These are phyloP conservation scores for Leptosomus discolor DNA, from an alignment of 2,113 vertebrate genomes.

Conservation along the genomic window DNA sequence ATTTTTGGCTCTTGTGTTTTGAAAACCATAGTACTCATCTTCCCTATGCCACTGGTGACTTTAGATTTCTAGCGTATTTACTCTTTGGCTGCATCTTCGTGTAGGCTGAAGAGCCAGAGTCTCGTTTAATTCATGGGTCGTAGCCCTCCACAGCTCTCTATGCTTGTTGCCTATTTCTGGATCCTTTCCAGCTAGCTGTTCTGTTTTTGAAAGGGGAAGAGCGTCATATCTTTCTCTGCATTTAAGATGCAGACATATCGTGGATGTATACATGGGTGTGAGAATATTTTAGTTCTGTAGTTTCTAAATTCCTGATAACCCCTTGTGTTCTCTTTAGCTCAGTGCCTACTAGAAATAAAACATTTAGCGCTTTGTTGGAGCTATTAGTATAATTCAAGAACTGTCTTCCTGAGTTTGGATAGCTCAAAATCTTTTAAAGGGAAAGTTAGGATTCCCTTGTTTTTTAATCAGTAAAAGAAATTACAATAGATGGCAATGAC, in stretches of 20 bases:
- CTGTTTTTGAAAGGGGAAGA: neutral
- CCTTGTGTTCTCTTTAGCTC: neutral
- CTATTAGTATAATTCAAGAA: neutral
- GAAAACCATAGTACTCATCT: fast-evolving
- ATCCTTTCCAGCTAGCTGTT: neutral
- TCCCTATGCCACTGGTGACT: fast-evolving
- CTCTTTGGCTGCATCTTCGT: neutral
- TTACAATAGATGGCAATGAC: neutral
- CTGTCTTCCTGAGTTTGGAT: neutral
- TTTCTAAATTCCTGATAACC: neutral
- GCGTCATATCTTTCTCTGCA: fast-evolving
- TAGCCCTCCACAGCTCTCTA: neutral
- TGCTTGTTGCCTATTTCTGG: neutral
- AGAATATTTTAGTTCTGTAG: neutral
- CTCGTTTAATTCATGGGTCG: fast-evolving
- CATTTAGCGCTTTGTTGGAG: neutral
- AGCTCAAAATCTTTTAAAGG: neutral
- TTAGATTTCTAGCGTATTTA: fast-evolving
- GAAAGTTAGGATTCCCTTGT: neutral
- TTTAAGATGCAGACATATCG: neutral
- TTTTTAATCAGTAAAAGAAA: neutral
- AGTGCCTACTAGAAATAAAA: neutral
- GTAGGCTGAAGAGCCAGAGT: neutral
- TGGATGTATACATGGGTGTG: neutral
- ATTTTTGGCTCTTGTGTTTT: neutral